Conservation (phyloP, 2,888 invertebrate genomes). For the Electrophaes corylata region DNA sequence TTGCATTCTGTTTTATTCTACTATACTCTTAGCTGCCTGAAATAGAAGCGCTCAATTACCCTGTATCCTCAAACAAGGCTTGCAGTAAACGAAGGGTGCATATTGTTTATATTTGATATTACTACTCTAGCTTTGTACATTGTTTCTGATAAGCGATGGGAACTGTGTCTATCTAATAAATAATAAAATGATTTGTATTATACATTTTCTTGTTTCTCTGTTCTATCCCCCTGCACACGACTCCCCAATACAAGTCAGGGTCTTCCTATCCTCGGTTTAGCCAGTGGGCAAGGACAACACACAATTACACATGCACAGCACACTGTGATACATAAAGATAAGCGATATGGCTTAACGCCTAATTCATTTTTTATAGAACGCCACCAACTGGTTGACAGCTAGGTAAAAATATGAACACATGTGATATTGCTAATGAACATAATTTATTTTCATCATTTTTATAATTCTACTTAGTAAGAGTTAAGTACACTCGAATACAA, state of each 20-base stretch:
- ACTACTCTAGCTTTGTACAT: slow-evolving; percentile 88
- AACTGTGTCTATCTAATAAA: slow-evolving; percentile 89
- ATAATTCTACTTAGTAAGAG: slow-evolving; percentile 82
- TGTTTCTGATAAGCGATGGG: slow-evolving; percentile 88
- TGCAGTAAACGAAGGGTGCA: slow-evolving; percentile 84
- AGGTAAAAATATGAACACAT: slow-evolving; percentile 46
- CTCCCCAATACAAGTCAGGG: background rate
- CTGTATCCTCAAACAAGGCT: slow-evolving; percentile 82
- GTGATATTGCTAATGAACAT: slow-evolving; percentile 76
- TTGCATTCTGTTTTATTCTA: slow-evolving; percentile 78
- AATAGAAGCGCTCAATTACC: slow-evolving; percentile 83
- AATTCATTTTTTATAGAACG: background rate
- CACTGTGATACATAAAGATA: background rate
- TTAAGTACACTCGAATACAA: slow-evolving; percentile 84
- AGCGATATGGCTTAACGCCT: background rate
- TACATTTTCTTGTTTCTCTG: slow-evolving; percentile 63
- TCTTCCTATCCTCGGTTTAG: background rate
- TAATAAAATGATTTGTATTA: slow-evolving; percentile 89
- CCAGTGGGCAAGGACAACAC: background rate
- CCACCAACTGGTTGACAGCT: slow-evolving; percentile 1
- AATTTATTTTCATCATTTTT: slow-evolving; percentile 79
- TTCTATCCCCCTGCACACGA: slow-evolving; percentile 14
- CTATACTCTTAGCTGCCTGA: slow-evolving; percentile 75
- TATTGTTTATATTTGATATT: slow-evolving; percentile 85
- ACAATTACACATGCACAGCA: background rate